A percentile compares a stretch with the other conserved stretches of the same genome.
Conservation (phyloP, 2,797 vertebrate species). For the Ceryle rudis region DNA sequence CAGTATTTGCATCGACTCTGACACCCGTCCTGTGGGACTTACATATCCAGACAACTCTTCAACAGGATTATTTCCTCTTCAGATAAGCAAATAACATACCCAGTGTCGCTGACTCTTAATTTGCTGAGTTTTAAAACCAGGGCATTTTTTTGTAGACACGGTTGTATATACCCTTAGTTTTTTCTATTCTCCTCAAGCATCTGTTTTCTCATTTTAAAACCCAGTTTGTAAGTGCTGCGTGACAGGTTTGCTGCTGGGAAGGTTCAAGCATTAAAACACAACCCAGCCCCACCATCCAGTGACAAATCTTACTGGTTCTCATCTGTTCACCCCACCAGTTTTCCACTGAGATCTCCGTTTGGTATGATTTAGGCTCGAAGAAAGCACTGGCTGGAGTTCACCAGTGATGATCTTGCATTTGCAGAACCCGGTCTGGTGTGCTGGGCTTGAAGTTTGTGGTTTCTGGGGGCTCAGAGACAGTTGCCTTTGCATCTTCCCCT, state of each 20-base stretch:
- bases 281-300: not conserved
- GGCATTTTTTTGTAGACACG: not conserved
- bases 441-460: not conserved
- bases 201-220: not conserved
- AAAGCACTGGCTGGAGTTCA: not conserved
- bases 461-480: not conserved
- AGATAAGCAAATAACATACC: not conserved
- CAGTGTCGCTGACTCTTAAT: not conserved
- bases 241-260: not conserved
- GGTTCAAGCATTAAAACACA: not conserved
- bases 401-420: not conserved
- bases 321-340: not conserved
- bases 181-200: not conserved
- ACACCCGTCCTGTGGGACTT: rapidly evolving
- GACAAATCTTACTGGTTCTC: not conserved
- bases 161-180: not conserved
- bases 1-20: not conserved
- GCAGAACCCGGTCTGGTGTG: not conserved
- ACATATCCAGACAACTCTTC: not conserved
- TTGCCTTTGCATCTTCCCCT: not conserved
- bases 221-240: not conserved
- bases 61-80: not conserved
- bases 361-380: not conserved
- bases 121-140: not conserved
- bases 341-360: not conserved